These are phyloP conservation scores for Nothoprocta perdicaria DNA, from an alignment of 2,113 vertebrate species.

Conservation along the genomic window DNA sequence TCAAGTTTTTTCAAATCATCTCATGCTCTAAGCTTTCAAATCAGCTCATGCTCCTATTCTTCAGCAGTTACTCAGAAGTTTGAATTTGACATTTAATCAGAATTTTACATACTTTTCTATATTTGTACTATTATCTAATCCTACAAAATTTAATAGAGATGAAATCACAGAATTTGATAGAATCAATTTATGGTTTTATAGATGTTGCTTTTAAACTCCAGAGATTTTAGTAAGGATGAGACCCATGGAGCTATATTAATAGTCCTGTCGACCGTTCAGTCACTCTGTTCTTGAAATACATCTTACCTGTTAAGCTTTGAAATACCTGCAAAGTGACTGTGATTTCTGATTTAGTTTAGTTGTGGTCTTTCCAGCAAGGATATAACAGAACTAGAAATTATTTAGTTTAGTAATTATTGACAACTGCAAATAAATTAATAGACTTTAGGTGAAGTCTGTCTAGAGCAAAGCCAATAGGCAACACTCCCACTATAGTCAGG, in stretches of 20 bases:
- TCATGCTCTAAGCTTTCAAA: neutral
- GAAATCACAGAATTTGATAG: neutral
- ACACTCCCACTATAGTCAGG: neutral
- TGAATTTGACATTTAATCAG: neutral
- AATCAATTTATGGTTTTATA: neutral
- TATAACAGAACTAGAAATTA: neutral
- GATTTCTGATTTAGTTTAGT: neutral
- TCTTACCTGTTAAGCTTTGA: neutral
- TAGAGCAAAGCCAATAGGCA: neutral
- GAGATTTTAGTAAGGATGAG: neutral
- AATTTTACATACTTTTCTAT: neutral
- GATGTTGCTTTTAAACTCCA: neutral
- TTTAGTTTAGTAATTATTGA: neutral
- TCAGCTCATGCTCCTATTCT: neutral
- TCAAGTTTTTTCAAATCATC: neutral
- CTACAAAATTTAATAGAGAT: neutral
- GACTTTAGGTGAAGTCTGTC: neutral
- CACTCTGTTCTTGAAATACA: neutral
- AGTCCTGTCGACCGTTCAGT: neutral
- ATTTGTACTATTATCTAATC: neutral
- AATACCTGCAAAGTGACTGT: neutral
- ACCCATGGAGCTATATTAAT: neutral
- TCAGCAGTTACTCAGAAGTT: neutral
- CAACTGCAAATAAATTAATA: neutral
- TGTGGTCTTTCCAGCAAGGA: neutral